These are phyloP conservation scores for Rhombomys opimus DNA, from an alignment of 2,113 vertebrate genomes.

Conservation along the genomic window DNA sequence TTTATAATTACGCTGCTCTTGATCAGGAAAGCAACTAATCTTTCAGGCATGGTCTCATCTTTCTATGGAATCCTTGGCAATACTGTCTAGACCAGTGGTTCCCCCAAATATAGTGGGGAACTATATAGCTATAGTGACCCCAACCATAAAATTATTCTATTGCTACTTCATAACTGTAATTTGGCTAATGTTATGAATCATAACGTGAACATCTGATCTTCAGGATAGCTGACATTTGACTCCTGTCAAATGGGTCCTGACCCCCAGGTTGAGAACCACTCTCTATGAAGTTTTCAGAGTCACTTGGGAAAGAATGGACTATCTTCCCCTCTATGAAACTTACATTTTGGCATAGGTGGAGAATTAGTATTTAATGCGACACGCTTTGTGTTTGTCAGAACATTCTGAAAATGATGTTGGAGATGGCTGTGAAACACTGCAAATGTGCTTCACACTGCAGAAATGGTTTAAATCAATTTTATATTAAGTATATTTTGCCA, in stretches of 20 bases:
- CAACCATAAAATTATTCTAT: neutral
- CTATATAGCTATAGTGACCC: neutral
- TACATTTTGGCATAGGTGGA: neutral
- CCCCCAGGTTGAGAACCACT: neutral
- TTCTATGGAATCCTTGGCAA: neutral
- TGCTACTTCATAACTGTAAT: neutral
- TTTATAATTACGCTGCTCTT: conserved; percentile 4
- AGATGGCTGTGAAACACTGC: neutral
- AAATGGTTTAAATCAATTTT: neutral
- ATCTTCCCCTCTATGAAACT: neutral
- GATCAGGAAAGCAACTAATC: conserved; percentile 1
- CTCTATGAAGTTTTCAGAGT: neutral
- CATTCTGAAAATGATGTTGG: neutral
- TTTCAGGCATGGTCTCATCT: neutral
- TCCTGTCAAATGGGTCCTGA: neutral
- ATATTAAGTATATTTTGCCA: neutral
- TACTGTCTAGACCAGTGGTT: neutral
- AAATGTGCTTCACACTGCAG: neutral
- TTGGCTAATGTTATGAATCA: neutral
- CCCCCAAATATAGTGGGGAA: too few species aligned
- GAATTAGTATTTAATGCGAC: neutral
- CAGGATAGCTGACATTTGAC: too few species aligned
- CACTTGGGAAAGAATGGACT: neutral
- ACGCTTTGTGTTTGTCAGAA: neutral
- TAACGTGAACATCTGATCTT: neutral